A percentile compares a stretch with the other conserved stretches of the same genome.
These are phyloP conservation scores for Holothuria scabra DNA, from an alignment of 53 echinoderm and acorn worm species.

Conservation along the genomic window DNA sequence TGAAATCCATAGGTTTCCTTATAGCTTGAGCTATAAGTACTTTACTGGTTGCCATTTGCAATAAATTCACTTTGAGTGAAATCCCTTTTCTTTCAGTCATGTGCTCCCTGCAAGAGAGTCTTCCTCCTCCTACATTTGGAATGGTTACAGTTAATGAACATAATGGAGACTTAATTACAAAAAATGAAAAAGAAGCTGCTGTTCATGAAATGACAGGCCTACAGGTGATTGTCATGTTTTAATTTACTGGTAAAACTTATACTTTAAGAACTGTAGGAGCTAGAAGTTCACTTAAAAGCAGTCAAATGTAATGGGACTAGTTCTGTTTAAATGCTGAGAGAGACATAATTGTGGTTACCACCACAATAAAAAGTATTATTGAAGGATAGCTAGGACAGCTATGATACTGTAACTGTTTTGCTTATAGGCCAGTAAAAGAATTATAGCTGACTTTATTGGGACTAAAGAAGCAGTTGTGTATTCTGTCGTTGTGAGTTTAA, in stretches of 20 bases:
- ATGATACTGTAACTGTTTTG: too few relatives aligned
- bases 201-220: conserved; percentile 49
- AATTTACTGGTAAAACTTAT: neutral
- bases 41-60: too few relatives aligned
- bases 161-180: conserved; percentile 78
- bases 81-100: conserved; percentile 27
- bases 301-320: neutral
- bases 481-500: too few relatives aligned
- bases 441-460: too few relatives aligned
- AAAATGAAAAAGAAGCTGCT: conserved; percentile 46
- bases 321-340: neutral
- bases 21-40: too few relatives aligned
- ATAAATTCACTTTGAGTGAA: too few relatives aligned
- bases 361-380: neutral
- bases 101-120: conserved; percentile 76
- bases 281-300: neutral
- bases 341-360: neutral
- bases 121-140: conserved; percentile 71
- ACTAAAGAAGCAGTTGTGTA: too few relatives aligned
- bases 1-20: too few relatives aligned
- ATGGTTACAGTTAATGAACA: conserved; percentile 78
- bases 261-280: neutral
- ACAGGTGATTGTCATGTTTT: conserved; percentile 48
- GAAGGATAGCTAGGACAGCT: too few relatives aligned
- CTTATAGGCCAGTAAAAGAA: too few relatives aligned